A percentile compares a stretch with the other conserved stretches of the same genome.
Evolutionary conservation across 1,140 invertebrate species (phyloP).

Genomic region (Anastrepha obliqua): DNA sequence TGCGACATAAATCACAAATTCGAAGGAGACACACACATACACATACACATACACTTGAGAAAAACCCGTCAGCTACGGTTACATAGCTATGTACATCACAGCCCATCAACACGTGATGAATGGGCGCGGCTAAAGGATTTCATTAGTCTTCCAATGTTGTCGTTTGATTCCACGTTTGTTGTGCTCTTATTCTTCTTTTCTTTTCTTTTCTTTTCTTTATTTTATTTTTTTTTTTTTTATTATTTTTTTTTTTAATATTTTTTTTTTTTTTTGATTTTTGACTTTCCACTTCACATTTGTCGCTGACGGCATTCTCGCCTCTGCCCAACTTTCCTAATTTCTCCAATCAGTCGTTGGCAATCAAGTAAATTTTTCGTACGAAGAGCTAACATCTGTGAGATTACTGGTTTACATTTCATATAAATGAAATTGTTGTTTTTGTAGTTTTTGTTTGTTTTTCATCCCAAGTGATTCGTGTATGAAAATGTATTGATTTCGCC

Average conservation of each 20-base stretch:
- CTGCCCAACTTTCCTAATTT: conserved; percentile 1
- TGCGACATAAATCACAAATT: conserved; percentile 15
- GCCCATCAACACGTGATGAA: not conserved
- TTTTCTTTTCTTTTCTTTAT: not conserved
- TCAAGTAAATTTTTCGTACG: not conserved
- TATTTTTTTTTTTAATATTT: no score
- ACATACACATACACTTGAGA: not conserved
- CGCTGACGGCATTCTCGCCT: not conserved
- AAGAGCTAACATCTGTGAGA: conserved; percentile 10
- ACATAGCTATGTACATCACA: not conserved
- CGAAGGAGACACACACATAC: not conserved
- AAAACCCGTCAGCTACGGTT: not conserved
- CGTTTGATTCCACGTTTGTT: not conserved
- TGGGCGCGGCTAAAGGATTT: conserved; percentile 26
- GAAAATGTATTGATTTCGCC: not conserved
- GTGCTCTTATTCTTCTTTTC: not conserved
- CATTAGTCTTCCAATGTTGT: not conserved
- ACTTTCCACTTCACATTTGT: not conserved
- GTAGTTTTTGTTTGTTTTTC: not conserved
- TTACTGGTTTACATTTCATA: conserved; percentile 29
- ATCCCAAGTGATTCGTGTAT: not conserved
- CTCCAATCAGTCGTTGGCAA: conserved; percentile 9
- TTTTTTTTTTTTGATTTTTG: not conserved
- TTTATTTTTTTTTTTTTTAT: no score
- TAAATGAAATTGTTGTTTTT: not conserved